Evolutionary conservation across 2,888 invertebrate genomes (phyloP).

Genomic region (Zygogramma bicolorata): DNA sequence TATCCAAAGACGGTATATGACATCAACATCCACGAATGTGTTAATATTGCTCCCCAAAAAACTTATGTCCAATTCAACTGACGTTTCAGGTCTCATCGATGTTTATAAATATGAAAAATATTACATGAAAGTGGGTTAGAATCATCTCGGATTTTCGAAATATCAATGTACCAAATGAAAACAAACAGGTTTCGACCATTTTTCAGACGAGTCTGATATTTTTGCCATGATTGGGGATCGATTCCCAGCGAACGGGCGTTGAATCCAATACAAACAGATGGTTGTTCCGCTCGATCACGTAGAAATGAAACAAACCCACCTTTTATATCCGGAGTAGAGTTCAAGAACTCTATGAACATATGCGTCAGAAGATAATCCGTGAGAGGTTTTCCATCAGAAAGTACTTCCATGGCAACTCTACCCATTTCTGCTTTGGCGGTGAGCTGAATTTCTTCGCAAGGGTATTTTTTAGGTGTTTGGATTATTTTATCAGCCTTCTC

Average conservation of each 20-base stretch:
- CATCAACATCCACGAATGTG: too few relatives aligned
- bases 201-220: too few relatives aligned
- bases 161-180: too few relatives aligned
- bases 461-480: constrained; percentile 74
- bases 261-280: background rate
- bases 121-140: too few relatives aligned
- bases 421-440: constrained; percentile 70
- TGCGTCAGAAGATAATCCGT: constrained; percentile 70
- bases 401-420: constrained; percentile 69
- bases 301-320: constrained; percentile 27
- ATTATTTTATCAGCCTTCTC: constrained; percentile 65
- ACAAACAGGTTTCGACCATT: too few relatives aligned
- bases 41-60: too few relatives aligned
- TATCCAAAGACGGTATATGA: too few relatives aligned
- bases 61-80: too few relatives aligned
- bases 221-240: too few relatives aligned
- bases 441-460: constrained; percentile 71
- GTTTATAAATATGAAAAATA: too few relatives aligned
- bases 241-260: background rate
- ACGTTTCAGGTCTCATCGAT: too few relatives aligned
- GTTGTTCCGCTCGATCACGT: background rate
- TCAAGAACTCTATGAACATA: constrained; percentile 74
- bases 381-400: constrained; percentile 69
- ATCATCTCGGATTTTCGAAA: too few relatives aligned
- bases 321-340: constrained; percentile 65